These are phyloP conservation scores for Hyposmocoma kahamanoa DNA, from an alignment of 1,140 invertebrate species.

Conservation along the genomic window DNA sequence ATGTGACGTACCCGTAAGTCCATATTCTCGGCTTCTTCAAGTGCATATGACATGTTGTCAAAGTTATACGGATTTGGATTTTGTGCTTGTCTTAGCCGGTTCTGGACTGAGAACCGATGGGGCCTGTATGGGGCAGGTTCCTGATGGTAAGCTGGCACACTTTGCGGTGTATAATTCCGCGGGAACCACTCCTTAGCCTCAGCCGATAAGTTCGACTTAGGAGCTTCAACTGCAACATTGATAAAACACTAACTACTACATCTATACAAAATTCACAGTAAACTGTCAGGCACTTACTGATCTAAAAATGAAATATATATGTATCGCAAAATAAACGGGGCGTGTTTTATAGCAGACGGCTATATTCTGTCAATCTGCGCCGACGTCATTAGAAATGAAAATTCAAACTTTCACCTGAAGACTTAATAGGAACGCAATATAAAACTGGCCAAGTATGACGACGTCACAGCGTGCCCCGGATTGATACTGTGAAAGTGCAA, in stretches of 20 bases:
- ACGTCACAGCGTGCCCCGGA: constrained; percentile 23
- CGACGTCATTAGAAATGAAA: constrained; percentile 64
- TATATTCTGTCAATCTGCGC: constrained; percentile 41
- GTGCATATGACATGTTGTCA: constrained; percentile 55
- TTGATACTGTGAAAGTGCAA: constrained; percentile 25
- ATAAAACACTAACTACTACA: too few relatives aligned
- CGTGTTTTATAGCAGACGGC: constrained; percentile 33
- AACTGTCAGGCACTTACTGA: constrained; percentile 6
- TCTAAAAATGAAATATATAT: constrained; percentile 14
- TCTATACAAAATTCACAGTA: constrained; percentile 2
- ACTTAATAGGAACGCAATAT: constrained; percentile 33
- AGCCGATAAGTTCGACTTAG: constrained; percentile 63
- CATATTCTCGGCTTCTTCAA: constrained; percentile 54
- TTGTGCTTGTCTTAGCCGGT: constrained; percentile 59
- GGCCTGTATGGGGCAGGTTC: constrained; percentile 42
- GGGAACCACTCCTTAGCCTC: constrained; percentile 73
- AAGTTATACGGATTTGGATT: constrained; percentile 62
- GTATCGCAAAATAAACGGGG: constrained; percentile 18
- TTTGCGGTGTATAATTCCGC: constrained; percentile 61
- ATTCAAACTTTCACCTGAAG: constrained; percentile 64
- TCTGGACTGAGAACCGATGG: constrained; percentile 61
- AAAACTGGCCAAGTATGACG: constrained; percentile 33
- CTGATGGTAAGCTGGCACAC: constrained; percentile 29
- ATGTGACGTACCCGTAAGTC: constrained; percentile 43
- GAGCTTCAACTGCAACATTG: constrained; percentile 40